Base-by-base conservation (phyloP, 2,113 vertebrate species). In the Delphinus delphis region DNA sequence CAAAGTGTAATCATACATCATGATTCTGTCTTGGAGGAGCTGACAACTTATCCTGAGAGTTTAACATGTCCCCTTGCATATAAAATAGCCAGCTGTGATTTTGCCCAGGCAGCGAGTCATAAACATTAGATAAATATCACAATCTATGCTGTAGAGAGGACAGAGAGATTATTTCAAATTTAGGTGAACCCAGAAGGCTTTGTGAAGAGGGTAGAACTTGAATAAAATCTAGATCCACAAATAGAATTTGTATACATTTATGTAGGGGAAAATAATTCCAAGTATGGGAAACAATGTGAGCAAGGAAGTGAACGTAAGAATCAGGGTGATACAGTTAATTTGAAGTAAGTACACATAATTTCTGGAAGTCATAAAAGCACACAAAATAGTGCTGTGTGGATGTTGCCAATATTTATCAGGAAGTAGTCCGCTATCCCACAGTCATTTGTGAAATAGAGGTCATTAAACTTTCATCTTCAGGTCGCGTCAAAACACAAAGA, bases 401-500 rank as follows among this genome's bases (percentile, higher is more conserved):
- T 58, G 8, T 50, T 70, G 6, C 58, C 53, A 38, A 2, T 82
- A 68, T 90, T 76, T 93, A 87, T 53, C 6, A 95, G 36, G 74
- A 36, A 60, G 17, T n/a, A 15, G 17, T 74, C 50, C 28, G 10
- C n/a, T 50, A 3, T 88, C n/a, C 10, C 80, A 82, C 25, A 60
- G 12, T 63, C 50, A 23, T 6, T 95, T 3, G 26, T 33, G 68
- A 93, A 97, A 95, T 92, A 63, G 68, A 87, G 25, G 13, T 70
- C 20, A 84, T 96, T 97, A 95, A 91, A 96, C 67, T 79, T 96
- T 98, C 53, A 81, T 73, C 53, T 84, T 58, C 41, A 53, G 55
- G 63, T 90, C 76, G 97, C 96, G 95, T 70, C 76, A 95, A 97
- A 82, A 74, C n/a, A 93, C 4, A 89, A 77, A 92, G 83, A 62